A percentile compares a stretch with the other conserved stretches of the same genome.
These are phyloP conservation scores for Phalacrocorax brasilianus DNA, from an alignment of 2,113 vertebrate genomes.

Conservation along the genomic window DNA sequence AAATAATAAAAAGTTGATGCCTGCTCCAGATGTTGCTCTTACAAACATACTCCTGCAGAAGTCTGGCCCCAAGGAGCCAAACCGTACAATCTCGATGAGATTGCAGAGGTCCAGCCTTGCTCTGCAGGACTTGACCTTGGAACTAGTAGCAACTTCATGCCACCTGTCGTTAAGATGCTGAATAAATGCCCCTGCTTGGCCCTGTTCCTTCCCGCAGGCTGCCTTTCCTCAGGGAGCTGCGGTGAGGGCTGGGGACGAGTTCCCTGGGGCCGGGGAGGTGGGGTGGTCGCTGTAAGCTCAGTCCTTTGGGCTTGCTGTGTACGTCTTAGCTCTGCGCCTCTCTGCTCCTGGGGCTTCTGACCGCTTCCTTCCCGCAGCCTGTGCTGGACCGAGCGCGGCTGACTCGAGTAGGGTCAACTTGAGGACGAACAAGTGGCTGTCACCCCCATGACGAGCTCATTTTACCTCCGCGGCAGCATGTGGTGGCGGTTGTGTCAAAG, in stretches of 20 bases:
- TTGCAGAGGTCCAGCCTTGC: background rate
- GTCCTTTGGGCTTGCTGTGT: too few relatives aligned
- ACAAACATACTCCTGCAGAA: fast-evolving
- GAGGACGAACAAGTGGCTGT: background rate
- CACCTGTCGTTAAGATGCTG: background rate
- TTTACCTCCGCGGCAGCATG: background rate
- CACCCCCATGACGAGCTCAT: background rate
- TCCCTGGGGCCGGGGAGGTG: background rate
- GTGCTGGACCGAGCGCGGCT: fast-evolving
- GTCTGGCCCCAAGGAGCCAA: background rate
- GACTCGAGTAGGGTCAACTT: too few relatives aligned
- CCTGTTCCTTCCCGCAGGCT: background rate
- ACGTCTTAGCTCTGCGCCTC: too few relatives aligned
- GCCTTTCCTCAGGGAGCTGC: background rate
- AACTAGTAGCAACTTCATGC: background rate
- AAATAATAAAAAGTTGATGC: background rate
- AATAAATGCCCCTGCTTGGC: background rate
- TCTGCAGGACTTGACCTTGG: background rate
- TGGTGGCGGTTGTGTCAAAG: background rate
- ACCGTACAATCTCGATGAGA: fast-evolving
- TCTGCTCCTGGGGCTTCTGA: background rate
- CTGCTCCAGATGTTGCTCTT: background rate
- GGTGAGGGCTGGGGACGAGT: background rate
- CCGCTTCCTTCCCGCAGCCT: background rate
- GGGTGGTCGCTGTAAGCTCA: too few relatives aligned